Percentiles rank a stretch among this genome's conserved stretches.
phyloP scores from a whole-genome alignment of 2,797 vertebrate genomes.

The Trachurus trachurus region DNA sequence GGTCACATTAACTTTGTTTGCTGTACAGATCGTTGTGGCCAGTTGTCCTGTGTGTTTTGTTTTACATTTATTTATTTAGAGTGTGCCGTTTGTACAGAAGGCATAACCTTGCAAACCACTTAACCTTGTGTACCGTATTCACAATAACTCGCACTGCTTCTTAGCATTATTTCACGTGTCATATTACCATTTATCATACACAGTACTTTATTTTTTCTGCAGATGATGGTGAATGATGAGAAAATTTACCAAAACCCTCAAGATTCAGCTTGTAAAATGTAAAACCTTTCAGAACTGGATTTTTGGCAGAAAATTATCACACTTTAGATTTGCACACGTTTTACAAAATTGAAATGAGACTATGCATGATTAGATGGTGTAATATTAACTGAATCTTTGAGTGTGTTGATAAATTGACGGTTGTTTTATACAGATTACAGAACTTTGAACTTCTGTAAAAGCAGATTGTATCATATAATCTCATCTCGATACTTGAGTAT shows the following conservation, averaged over 20 bases:
- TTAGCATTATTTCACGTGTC: slow-evolving; percentile 32
- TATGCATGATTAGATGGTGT: slow-evolving; percentile 64
- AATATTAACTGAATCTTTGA: slow-evolving; percentile 83
- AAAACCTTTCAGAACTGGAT: slow-evolving; percentile 89
- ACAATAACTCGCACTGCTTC: slow-evolving; percentile 56
- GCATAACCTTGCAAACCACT: slow-evolving; percentile 44
- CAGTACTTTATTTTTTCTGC: background rate
- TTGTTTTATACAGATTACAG: slow-evolving; percentile 91
- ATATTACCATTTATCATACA: slow-evolving; percentile 36
- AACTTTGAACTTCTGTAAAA: slow-evolving; percentile 87
- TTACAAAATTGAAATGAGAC: slow-evolving; percentile 46
- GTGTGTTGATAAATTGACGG: slow-evolving; percentile 89
- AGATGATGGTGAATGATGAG: slow-evolving; percentile 20
- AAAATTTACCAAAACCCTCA: slow-evolving; percentile 82
- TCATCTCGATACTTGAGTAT: slow-evolving; percentile 81
- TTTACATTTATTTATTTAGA: slow-evolving; percentile 63
- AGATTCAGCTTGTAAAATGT: slow-evolving; percentile 85
- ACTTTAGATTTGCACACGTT: slow-evolving; percentile 85
- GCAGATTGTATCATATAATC: slow-evolving; percentile 87
- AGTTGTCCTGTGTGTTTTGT: slow-evolving; percentile 41
- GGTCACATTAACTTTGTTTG: slow-evolving; percentile 57
- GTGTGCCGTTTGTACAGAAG: slow-evolving; percentile 68
- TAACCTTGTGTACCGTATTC: slow-evolving; percentile 49
- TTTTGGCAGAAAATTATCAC: slow-evolving; percentile 86
- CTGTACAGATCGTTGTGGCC: slow-evolving; percentile 67